A percentile compares a stretch with the other conserved stretches of the same genome.
phyloP scores from a whole-genome alignment of 1,140 invertebrate genomes.

The Holcopasites calliopsidis region DNA sequence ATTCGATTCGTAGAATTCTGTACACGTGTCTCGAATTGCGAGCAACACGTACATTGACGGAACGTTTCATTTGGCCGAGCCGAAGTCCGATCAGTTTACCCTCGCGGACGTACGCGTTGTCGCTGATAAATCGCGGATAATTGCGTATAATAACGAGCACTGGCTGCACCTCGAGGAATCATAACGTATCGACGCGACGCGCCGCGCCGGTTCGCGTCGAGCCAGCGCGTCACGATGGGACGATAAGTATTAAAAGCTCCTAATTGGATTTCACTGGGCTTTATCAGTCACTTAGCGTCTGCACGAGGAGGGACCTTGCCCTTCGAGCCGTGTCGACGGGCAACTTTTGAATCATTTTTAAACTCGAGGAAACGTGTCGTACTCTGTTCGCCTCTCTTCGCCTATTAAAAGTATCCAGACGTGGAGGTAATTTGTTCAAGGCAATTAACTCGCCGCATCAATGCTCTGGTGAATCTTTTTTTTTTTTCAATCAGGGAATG shows the following conservation, averaged over 20 bases:
- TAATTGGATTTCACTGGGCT: constrained; percentile 67
- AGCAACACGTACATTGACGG: not conserved
- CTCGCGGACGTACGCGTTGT: constrained; percentile 39
- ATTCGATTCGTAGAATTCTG: constrained; percentile 48
- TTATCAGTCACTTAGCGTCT: constrained; percentile 67
- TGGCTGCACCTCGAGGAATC: constrained; percentile 37
- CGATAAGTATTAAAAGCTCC: constrained; percentile 67
- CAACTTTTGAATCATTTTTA: constrained; percentile 44
- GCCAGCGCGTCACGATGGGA: constrained; percentile 42
- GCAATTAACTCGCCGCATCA: constrained; percentile 26
- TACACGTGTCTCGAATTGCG: not conserved
- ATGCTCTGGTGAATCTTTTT: not conserved
- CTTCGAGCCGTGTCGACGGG: constrained; percentile 17
- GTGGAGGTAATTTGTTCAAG: constrained; percentile 52
- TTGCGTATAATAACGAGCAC: constrained; percentile 49
- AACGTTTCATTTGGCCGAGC: not conserved
- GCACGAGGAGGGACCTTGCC: constrained; percentile 10
- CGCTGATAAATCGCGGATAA: constrained; percentile 54
- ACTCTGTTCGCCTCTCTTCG: constrained; percentile 33
- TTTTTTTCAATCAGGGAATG: not conserved
- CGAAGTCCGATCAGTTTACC: constrained; percentile 17
- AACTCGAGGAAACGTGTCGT: constrained; percentile 30
- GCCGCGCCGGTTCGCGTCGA: constrained; percentile 31
- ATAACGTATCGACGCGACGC: constrained; percentile 47
- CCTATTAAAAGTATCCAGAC: constrained; percentile 66